phyloP scores from a whole-genome alignment of 2,797 vertebrate genomes.

The Psittacula echo region DNA sequence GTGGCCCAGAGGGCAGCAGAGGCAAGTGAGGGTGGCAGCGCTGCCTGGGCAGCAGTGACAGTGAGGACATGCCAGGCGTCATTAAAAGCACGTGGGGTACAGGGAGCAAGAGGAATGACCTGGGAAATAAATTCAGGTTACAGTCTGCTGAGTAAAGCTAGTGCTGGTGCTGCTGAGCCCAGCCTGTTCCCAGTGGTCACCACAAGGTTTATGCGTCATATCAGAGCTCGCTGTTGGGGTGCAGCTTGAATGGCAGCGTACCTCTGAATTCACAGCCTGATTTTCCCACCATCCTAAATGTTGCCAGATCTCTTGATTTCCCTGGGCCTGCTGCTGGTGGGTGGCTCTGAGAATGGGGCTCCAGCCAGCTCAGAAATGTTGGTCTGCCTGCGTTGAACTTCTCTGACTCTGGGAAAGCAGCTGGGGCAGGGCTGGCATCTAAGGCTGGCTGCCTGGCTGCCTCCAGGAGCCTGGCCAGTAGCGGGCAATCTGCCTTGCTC shows the following conservation, averaged over 20 bases:
- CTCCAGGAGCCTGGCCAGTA: too few relatives aligned
- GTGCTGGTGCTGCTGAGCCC: background rate
- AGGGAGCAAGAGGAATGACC: background rate
- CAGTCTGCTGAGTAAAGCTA: background rate
- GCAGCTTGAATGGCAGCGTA: background rate
- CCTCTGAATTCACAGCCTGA: background rate
- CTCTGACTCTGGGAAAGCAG: background rate
- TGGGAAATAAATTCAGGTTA: background rate
- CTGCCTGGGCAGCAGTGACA: background rate
- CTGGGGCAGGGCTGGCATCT: background rate
- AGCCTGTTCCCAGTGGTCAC: background rate
- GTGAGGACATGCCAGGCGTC: background rate
- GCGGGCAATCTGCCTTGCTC: background rate
- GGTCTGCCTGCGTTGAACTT: background rate
- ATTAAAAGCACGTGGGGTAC: background rate
- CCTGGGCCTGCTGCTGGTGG: background rate
- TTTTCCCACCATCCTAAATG: background rate
- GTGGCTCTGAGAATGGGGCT: background rate
- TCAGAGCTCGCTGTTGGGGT: background rate
- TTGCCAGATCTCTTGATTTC: background rate
- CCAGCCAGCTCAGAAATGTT: background rate
- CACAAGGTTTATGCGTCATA: accelerated
- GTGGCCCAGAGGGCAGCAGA: background rate
- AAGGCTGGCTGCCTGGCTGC: background rate
- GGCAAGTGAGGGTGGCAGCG: background rate